These are phyloP conservation scores for Urocynchramus pylzowi DNA, from an alignment of 2,113 vertebrate genomes.

Conservation along the genomic window DNA sequence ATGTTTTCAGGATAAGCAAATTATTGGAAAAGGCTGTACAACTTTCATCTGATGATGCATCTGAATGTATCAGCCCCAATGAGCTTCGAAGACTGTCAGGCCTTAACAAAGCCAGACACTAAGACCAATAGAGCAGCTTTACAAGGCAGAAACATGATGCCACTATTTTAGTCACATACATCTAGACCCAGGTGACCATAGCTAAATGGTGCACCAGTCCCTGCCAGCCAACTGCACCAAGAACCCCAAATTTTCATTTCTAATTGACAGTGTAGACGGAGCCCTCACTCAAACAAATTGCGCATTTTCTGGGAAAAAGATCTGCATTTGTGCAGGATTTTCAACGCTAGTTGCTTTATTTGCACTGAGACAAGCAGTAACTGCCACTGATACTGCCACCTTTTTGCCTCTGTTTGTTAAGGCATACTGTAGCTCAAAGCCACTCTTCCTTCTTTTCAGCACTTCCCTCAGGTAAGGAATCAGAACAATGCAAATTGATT, in stretches of 20 bases:
- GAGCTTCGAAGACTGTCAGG: background rate
- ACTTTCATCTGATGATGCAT: background rate
- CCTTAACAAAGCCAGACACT: background rate
- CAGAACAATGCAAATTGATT: background rate
- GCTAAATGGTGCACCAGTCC: background rate
- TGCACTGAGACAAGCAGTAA: background rate
- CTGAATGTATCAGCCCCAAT: background rate
- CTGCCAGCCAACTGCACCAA: accelerated
- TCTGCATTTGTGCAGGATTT: background rate
- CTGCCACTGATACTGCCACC: background rate
- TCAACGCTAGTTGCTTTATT: background rate
- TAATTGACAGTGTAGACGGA: background rate
- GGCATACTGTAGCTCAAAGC: background rate
- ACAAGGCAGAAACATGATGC: background rate
- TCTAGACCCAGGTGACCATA: background rate
- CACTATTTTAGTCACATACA: background rate
- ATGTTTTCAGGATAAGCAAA: background rate
- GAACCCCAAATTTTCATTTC: background rate
- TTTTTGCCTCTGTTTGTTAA: background rate
- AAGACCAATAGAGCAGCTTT: background rate
- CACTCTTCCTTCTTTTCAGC: background rate
- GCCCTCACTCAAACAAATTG: background rate
- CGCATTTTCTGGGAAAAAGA: background rate
- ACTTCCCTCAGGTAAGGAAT: background rate
- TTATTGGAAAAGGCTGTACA: background rate